Evolutionary conservation across 1,140 invertebrate species (phyloP).

Genomic region (Pseudomyrmex pallidus): DNA sequence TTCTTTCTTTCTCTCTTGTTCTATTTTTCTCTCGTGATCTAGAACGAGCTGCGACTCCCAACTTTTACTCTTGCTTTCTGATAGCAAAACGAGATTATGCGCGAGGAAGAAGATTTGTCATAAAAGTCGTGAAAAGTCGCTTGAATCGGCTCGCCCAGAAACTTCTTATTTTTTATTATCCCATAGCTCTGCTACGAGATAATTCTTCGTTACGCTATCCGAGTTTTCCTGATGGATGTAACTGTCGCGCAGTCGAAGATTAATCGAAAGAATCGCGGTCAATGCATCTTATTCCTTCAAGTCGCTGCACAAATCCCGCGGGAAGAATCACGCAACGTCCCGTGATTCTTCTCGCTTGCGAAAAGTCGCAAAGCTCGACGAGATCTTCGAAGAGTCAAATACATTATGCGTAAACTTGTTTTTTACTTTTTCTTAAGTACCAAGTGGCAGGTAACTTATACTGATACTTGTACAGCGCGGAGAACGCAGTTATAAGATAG

Average conservation of each 20-base stretch:
- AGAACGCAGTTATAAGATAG: constrained; percentile 14
- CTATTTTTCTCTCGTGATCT: constrained; percentile 27
- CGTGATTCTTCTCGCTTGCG: neutral
- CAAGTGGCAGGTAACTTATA: constrained; percentile 18
- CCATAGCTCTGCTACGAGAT: neutral
- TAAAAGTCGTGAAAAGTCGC: constrained; percentile 40
- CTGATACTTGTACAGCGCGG: neutral
- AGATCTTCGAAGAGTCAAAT: constrained; percentile 26
- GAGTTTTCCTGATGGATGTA: constrained; percentile 13
- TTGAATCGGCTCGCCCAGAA: constrained; percentile 25
- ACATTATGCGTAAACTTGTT: no score
- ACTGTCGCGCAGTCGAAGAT: constrained; percentile 4
- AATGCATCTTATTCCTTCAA: constrained; percentile 16
- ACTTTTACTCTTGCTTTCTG: constrained; percentile 34
- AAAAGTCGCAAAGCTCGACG: constrained; percentile 7
- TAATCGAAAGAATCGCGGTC: constrained; percentile 39
- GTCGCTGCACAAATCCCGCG: neutral
- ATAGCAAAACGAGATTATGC: constrained; percentile 32
- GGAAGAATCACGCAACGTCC: neutral
- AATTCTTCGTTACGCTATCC: constrained; percentile 15
- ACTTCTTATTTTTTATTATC: constrained; percentile 31
- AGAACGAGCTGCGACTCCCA: constrained; percentile 23
- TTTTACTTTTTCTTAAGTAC: neutral
- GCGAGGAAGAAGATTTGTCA: constrained; percentile 14
- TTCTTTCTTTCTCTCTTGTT: constrained; percentile 23